Percentiles rank a stretch among this genome's conserved stretches.
Conservation (phyloP, 2,888 invertebrate species). For the Diaprepes abbreviatus region DNA sequence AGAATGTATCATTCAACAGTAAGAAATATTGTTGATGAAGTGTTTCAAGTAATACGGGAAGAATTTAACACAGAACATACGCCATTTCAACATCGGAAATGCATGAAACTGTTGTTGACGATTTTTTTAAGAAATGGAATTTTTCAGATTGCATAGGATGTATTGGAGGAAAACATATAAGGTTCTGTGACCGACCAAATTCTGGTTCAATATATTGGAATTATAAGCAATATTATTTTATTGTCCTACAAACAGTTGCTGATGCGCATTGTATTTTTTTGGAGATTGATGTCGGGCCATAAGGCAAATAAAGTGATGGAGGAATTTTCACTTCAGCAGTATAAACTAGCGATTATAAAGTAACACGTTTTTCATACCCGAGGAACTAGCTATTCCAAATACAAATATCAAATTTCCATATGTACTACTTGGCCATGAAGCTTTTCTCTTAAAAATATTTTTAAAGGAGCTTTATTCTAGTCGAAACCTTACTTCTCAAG, state of each 20-base stretch:
- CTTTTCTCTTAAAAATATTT: not conserved
- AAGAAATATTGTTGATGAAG: not conserved
- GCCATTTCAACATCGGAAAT: not conserved
- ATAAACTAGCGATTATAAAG: not conserved
- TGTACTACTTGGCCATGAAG: conserved; percentile 3
- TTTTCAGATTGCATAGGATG: conserved; percentile 13
- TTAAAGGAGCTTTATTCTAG: conserved; percentile 3
- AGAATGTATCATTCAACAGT: conserved; percentile 7
- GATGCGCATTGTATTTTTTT: conserved; percentile 9
- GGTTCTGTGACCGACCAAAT: conserved; percentile 23
- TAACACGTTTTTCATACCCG: conserved; percentile 41
- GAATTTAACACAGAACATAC: not conserved
- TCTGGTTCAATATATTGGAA: conserved; percentile 27
- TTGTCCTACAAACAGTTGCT: conserved; percentile 4
- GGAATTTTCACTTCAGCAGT: conserved; percentile 8
- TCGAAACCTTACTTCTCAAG: not conserved
- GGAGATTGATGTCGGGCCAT: conserved; percentile 4
- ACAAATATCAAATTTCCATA: conserved; percentile 35
- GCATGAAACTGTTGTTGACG: not conserved
- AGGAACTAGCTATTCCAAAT: conserved; percentile 45
- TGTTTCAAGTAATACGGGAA: conserved; percentile 5
- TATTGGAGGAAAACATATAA: conserved; percentile 45
- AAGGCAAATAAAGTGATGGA: conserved; percentile 15
- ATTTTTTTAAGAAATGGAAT: conserved; percentile 15
- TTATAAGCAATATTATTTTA: conserved; percentile 19